phyloP scores from a whole-genome alignment of 2,797 vertebrate genomes.

The Acipenser oxyrinchus region DNA sequence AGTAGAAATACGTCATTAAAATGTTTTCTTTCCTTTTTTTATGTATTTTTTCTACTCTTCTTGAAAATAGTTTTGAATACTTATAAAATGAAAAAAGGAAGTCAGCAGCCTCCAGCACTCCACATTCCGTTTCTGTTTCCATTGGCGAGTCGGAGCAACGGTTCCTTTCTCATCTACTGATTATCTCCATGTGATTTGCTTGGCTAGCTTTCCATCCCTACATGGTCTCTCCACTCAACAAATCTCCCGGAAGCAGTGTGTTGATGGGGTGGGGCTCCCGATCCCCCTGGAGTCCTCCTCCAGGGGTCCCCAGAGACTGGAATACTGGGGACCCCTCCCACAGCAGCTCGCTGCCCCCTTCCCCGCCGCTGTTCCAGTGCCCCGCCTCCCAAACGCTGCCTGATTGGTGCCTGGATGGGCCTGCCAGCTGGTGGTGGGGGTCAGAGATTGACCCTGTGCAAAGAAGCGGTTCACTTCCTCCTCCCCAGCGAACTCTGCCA shows the following conservation, averaged over 20 bases:
- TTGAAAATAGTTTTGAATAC: constrained; percentile 27
- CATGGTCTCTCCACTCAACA: constrained; percentile 91
- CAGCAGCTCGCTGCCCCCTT: constrained; percentile 78
- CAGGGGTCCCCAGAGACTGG: constrained; percentile 91
- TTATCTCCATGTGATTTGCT: constrained; percentile 71
- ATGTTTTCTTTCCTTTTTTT: constrained; percentile 33
- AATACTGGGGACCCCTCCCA: constrained; percentile 90
- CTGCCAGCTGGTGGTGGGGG: constrained; percentile 90
- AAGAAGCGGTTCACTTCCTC: constrained; percentile 95
- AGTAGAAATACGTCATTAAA: constrained; percentile 25
- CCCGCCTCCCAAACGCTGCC: constrained; percentile 69
- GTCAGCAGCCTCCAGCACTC: constrained; percentile 37
- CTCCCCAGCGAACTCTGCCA: constrained; percentile 92
- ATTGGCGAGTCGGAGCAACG: constrained; percentile 3
- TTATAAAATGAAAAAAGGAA: constrained; percentile 32
- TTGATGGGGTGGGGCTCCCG: constrained; percentile 85
- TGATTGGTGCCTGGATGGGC: constrained; percentile 78
- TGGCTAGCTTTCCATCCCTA: constrained; percentile 56
- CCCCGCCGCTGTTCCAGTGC: constrained; percentile 77
- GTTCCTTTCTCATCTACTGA: constrained; percentile 49
- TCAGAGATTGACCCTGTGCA: constrained; percentile 86
- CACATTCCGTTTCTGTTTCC: constrained; percentile 52
- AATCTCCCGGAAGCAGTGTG: constrained; percentile 88
- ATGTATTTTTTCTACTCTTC: constrained; percentile 17
- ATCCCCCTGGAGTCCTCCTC: constrained; percentile 80